Evolutionary conservation across 2,888 invertebrate species (phyloP), one percentile per base, ranked within the genome.

Genomic region (Sarcophaga variegata): DNA sequence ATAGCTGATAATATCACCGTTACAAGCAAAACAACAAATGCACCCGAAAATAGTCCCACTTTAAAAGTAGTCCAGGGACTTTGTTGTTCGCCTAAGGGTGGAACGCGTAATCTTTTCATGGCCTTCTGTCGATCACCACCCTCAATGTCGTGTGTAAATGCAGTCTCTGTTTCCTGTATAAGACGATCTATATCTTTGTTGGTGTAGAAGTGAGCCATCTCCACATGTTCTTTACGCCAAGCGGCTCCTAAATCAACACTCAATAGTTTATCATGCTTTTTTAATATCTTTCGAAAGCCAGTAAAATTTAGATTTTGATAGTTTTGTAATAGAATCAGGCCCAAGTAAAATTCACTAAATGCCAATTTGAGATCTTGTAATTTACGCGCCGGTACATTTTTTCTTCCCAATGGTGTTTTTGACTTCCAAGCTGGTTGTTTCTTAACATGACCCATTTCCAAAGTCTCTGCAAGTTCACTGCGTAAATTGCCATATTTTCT

Each of bases 221-320:
- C 97, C 22, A 97, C 97, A 90, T 96, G 95, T 88, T 96, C 96
- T 88, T 95, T 95, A 83, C 97, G 94, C 97, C 97, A 98, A 91
- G 95, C 95, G 14, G 95, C 95, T n/a, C 98, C 98, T 77, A 94
- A 93, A 85, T 96, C 96, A 12, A 96, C 96, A 85, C 93, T 94
- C 87, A 96, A 93, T 88, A 97, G 92, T 94, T 98, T 98, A 92
- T 98, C 98, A 92, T 97, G 97, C 92, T 98, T 98, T 93, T 98
- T 98, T 67, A 98, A 94, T 89, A 98, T 98, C 93, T 98, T 98
- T 64, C 98, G 94, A 93, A 98, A 98, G 2, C 98, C 98, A 6
- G 97, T 97, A 90, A 97, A 97, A 94, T 98, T 98, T 17, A 98
- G 94, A 90, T 96, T 97, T 93, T 98, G 97, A 92, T 97, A 97